A percentile compares a stretch with the other conserved stretches of the same genome.
These are phyloP conservation scores for Anguilla pacifica DNA, from an alignment of 2,797 vertebrate species.

Conservation along the genomic window DNA sequence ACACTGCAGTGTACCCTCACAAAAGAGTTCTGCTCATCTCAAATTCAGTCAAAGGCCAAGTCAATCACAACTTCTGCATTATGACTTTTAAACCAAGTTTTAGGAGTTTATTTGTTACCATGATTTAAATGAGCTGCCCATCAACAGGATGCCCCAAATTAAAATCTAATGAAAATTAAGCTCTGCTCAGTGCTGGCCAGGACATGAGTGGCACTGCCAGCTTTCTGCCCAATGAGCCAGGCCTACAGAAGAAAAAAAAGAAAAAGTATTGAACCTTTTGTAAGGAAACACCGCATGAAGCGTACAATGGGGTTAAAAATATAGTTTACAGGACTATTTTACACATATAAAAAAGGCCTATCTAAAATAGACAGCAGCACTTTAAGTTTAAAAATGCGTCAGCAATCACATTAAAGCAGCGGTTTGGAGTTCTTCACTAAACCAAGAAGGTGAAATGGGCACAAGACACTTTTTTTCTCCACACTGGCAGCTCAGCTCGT, in stretches of 20 bases:
- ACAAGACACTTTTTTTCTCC: conserved; percentile 21
- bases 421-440: conserved; percentile 1
- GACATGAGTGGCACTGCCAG: not conserved
- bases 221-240: too few relatives aligned
- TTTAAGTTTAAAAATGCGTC: conserved; percentile 30
- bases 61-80: not conserved
- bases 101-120: not conserved
- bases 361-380: conserved; percentile 36
- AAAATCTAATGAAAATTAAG: conserved; percentile 5
- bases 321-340: conserved; percentile 26
- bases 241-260: not conserved
- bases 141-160: not conserved
- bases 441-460: conserved; percentile 16
- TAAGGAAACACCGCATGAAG: conserved; percentile 29
- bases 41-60: not conserved
- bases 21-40: conserved; percentile 22
- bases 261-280: not conserved
- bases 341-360: conserved; percentile 23
- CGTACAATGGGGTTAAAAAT: conserved; percentile 17
- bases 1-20: conserved; percentile 29
- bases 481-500: not conserved
- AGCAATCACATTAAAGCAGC: conserved; percentile 24
- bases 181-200: not conserved
- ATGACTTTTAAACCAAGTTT: not conserved
- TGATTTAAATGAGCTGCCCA: not conserved